Conservation (phyloP, 2,888 invertebrate genomes). For the Clepsis dumicolana region DNA sequence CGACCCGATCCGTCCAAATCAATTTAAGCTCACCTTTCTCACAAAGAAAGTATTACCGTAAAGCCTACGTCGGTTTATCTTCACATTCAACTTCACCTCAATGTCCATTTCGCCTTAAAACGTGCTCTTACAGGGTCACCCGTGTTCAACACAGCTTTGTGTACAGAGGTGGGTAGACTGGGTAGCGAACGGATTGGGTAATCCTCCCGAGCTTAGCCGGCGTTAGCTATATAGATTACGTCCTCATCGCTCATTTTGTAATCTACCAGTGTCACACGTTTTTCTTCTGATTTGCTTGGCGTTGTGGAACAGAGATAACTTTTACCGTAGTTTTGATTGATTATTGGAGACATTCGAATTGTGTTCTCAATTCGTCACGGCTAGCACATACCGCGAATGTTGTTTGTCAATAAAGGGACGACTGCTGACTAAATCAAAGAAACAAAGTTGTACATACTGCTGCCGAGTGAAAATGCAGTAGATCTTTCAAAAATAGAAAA, state of each 20-base stretch:
- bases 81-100: slow-evolving; percentile 48
- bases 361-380: not conserved
- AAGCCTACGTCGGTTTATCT: slow-evolving; percentile 50
- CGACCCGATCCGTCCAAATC: slow-evolving; percentile 62
- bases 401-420: not conserved
- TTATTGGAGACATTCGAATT: slow-evolving; percentile 3
- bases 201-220: slow-evolving; percentile 36
- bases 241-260: slow-evolving; percentile 56
- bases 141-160: slow-evolving; percentile 32
- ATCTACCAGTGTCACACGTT: slow-evolving; percentile 53
- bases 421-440: not conserved
- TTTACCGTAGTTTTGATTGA: slow-evolving; percentile 11
- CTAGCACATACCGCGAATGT: not conserved
- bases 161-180: slow-evolving; percentile 30
- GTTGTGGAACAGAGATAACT: slow-evolving; percentile 47
- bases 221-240: slow-evolving; percentile 51
- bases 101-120: slow-evolving; percentile 49
- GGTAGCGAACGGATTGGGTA: slow-evolving; percentile 30
- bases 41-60: slow-evolving; percentile 60
- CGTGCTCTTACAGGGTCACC: slow-evolving; percentile 47
- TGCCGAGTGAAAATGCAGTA: slow-evolving; percentile 23
- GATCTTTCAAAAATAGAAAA: slow-evolving; percentile 36
- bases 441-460: not conserved
- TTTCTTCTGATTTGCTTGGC: slow-evolving; percentile 48
- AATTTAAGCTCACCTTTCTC: slow-evolving; percentile 63